Evolutionary conservation across 2,797 vertebrate species (phyloP).

Genomic region (Cirrhinus mrigala): DNA sequence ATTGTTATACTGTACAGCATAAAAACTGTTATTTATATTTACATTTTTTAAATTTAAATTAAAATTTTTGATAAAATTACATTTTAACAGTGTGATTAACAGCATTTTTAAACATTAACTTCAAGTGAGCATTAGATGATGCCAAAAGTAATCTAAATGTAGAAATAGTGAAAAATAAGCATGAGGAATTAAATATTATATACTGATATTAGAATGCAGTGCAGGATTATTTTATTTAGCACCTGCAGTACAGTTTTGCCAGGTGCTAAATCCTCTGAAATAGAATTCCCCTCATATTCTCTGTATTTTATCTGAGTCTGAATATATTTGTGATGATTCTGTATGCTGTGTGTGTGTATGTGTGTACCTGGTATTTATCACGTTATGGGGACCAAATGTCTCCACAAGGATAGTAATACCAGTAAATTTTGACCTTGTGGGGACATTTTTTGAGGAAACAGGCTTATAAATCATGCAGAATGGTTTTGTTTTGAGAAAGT

Average conservation of each 20-base stretch:
- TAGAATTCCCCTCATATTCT: not conserved
- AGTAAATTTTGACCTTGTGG: no score
- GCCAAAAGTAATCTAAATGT: not conserved
- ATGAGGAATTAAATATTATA: not conserved
- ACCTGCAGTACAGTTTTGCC: not conserved
- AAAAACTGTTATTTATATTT: not conserved
- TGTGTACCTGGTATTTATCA: no score
- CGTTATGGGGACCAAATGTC: no score
- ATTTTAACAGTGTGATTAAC: not conserved
- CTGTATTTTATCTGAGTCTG: slow-evolving; percentile 9
- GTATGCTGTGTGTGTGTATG: not conserved
- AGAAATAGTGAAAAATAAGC: not conserved
- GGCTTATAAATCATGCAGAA: no score
- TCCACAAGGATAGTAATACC: no score
- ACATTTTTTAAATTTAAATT: no score
- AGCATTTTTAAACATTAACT: not conserved
- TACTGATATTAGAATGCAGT: not conserved
- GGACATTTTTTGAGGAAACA: no score
- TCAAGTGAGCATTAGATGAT: not conserved
- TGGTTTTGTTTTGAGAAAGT: no score
- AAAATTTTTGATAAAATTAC: not conserved
- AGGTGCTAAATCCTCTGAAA: slow-evolving; percentile 19
- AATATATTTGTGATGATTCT: not conserved
- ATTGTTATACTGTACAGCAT: not conserved
- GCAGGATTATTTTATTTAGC: not conserved